These are phyloP conservation scores for Lerema accius DNA, from an alignment of 1,140 invertebrate species.

Conservation along the genomic window DNA sequence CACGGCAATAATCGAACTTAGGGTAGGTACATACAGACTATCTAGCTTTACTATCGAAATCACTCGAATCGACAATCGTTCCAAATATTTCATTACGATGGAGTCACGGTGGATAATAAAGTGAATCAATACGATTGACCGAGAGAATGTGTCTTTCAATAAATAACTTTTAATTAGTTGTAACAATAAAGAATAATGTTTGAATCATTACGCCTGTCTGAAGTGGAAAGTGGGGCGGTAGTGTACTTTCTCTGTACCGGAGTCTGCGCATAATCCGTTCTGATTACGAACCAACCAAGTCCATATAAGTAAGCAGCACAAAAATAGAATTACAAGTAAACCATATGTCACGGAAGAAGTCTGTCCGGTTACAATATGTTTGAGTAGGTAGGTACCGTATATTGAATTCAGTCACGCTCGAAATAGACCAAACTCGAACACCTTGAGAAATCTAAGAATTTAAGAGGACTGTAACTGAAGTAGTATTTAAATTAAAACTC, in stretches of 20 bases:
- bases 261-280: constrained; percentile 56
- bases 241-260: constrained; percentile 70
- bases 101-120: too few species aligned
- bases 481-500: too few species aligned
- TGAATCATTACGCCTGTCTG: constrained; percentile 44
- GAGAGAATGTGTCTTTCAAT: too few species aligned
- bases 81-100: not conserved
- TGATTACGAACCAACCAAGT: constrained; percentile 43
- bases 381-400: too few species aligned
- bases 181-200: constrained; percentile 25
- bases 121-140: too few species aligned
- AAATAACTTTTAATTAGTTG: constrained; percentile 24
- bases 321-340: constrained; percentile 7
- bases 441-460: too few species aligned
- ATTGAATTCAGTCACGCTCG: too few species aligned
- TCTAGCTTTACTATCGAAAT: constrained; percentile 10
- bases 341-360: not conserved
- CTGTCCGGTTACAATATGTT: too few species aligned
- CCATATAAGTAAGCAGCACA: constrained; percentile 3
- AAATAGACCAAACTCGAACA: too few species aligned
- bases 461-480: not conserved
- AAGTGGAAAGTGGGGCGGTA: constrained; percentile 71
- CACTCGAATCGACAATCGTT: constrained; percentile 3
- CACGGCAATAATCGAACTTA: constrained; percentile 25
- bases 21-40: constrained; percentile 18